Evolutionary conservation across 2,113 vertebrate genomes (phyloP).

Genomic region (Aleadryas rufinucha): DNA sequence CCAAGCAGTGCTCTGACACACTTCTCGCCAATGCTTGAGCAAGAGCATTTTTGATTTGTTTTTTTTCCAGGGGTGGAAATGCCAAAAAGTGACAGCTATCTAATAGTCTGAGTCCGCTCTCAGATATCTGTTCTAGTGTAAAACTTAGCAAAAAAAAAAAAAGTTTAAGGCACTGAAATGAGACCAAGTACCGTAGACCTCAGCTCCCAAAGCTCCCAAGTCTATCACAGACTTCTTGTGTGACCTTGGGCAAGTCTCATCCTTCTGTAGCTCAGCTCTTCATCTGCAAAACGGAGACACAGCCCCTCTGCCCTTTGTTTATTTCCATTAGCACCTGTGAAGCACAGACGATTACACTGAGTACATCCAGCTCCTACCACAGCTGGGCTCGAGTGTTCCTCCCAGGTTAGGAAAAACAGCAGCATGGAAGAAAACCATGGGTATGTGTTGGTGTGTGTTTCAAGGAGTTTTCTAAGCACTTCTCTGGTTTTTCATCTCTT

Average conservation of each 20-base stretch:
- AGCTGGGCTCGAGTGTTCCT: background rate
- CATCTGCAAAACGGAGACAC: background rate
- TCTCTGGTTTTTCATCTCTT: background rate
- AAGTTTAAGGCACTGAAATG: background rate
- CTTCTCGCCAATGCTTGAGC: background rate
- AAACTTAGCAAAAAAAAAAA: background rate
- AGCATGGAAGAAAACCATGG: background rate
- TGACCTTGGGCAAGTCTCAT: conserved; percentile 62
- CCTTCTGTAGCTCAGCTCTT: background rate
- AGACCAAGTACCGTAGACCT: background rate
- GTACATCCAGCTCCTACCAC: background rate
- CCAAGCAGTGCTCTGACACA: background rate
- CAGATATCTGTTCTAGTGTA: background rate
- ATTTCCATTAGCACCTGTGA: background rate
- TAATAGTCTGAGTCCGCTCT: background rate
- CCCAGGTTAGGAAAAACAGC: background rate
- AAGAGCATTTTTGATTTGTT: background rate
- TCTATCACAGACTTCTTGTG: background rate
- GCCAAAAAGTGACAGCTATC: background rate
- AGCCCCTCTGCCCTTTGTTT: background rate
- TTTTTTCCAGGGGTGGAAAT: background rate
- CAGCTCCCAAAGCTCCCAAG: background rate
- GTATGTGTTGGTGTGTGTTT: background rate
- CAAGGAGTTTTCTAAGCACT: background rate
- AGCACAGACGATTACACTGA: background rate